Percentiles rank a stretch among this genome's conserved stretches.
Conservation (phyloP, 1,140 invertebrate species). For the Macrotrachela quadricornifera region DNA sequence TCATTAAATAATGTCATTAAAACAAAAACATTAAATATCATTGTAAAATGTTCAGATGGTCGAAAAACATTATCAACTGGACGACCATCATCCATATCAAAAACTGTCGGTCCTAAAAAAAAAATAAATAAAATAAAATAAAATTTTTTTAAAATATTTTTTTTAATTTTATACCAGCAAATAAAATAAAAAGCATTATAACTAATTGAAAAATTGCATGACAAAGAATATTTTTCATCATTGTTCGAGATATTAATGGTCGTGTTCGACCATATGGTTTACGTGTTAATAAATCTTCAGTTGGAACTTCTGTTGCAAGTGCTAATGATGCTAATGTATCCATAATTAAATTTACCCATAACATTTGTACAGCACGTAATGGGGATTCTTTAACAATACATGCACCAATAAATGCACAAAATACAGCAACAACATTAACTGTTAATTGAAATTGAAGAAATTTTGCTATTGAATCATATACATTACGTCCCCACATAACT, state of each 20-base stretch:
- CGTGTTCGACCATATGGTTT: slow-evolving; percentile 96
- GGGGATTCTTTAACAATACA: slow-evolving; percentile 65
- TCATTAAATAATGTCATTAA: slow-evolving; percentile 99
- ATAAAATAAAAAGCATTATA: slow-evolving; percentile 79
- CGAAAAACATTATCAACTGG: slow-evolving; percentile 30
- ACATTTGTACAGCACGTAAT: slow-evolving; percentile 87
- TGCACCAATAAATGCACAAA: slow-evolving; percentile 92
- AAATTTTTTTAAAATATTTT: neutral
- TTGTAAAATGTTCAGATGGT: slow-evolving; percentile 85
- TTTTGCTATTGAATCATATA: slow-evolving; percentile 98
- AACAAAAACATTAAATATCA: slow-evolving; percentile 98
- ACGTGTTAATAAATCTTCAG: slow-evolving; percentile 66
- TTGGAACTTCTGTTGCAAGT: slow-evolving; percentile 92
- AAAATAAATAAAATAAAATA: neutral
- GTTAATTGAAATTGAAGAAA: slow-evolving; percentile 98
- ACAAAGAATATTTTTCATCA: slow-evolving; percentile 98
- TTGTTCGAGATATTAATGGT: slow-evolving; percentile 86
- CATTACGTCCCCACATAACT: slow-evolving; percentile 98
- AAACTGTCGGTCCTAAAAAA: slow-evolving; percentile 41
- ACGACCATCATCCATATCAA: slow-evolving; percentile 74
- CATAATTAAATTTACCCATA: slow-evolving; percentile 99
- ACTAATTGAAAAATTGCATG: slow-evolving; percentile 86
- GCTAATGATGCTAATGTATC: slow-evolving; percentile 94
- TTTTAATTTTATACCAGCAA: slow-evolving; percentile 37
- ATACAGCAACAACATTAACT: slow-evolving; percentile 91